Base-by-base conservation (phyloP, 2,113 vertebrate genomes). In the Typhlomys cinereus region DNA sequence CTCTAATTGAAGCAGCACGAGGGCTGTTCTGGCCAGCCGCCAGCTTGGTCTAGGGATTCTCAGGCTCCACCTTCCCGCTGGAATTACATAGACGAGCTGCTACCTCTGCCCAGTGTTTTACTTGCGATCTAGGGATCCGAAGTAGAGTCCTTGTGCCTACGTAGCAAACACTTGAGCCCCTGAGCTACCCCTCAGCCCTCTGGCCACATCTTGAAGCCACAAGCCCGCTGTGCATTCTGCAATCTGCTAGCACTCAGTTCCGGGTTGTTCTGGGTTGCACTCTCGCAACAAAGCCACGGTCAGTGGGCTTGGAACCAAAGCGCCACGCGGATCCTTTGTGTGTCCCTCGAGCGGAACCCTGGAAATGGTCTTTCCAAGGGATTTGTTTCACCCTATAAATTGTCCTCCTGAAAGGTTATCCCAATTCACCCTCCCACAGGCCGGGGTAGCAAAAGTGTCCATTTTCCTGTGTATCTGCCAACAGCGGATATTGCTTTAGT, bases 261-360 rank as follows among this genome's bases (percentile, higher is more conserved):
- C 20, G 34, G 74, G 21, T 25, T 39, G 21, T 36, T 79, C 57
- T 69, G 44, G 29, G 46, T 34, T 59, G 76, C 36, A 46, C 34
- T 34, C 54, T 78, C 54, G 31, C 69, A 74, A 44, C 57, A 34
- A 48, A 48, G 4, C 90, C 27, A 1, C 1, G 4, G 41, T 36
- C n/a, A n/a, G 46, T 66, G 54, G 64, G 57, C 83, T 82, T 8
- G 44, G 83, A 95, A 44, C 57, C 80, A 91, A 46, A 59, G 66
- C 62, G 78, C 54, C 92, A 41, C 34, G 87, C 52, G 87, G 48
- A 67, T 39, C 48, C 21, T 71, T 76, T 62, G 50, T 80, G 31
- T 76, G 27, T 87, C 12, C 52, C 94, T 80, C 75, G 93, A 66
- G 25, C 2, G 31, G 91, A 91, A 91, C 67, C 81, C n/a, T 67